Evolutionary conservation across 2,113 vertebrate species (phyloP).

Genomic region (Taurulus bubalis): DNA sequence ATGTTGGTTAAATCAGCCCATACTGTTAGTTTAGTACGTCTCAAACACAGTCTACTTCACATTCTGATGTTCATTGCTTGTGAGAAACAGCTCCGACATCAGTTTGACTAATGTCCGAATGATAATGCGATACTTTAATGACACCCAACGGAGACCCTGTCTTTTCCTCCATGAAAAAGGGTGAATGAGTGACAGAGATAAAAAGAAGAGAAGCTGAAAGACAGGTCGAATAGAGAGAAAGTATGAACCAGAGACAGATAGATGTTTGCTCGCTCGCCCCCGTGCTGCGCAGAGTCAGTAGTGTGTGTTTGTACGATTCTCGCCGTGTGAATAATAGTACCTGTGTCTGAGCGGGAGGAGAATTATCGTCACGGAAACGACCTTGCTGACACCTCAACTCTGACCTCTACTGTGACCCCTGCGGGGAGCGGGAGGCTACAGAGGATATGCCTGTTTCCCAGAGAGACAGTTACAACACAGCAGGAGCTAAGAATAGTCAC

Average conservation of each 20-base stretch:
- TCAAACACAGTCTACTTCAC: not conserved
- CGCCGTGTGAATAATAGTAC: conserved; percentile 59
- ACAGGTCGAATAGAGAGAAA: conserved; percentile 24
- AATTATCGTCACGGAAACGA: conserved; percentile 70
- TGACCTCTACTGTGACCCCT: conserved; percentile 57
- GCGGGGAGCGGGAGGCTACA: conserved; percentile 19
- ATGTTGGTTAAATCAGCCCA: not conserved
- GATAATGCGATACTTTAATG: conserved; percentile 36
- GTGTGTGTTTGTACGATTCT: conserved; percentile 53
- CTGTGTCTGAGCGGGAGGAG: conserved; percentile 54
- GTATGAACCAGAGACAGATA: conserved; percentile 32
- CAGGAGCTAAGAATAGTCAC: conserved; percentile 51
- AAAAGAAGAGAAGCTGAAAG: conserved; percentile 10
- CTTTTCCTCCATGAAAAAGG: not conserved
- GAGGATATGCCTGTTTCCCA: conserved; percentile 65
- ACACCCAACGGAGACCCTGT: conserved; percentile 18
- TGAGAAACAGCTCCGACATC: conserved; percentile 9
- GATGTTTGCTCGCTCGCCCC: conserved; percentile 23
- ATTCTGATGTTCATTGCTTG: conserved; percentile 9
- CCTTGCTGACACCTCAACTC: conserved; percentile 69
- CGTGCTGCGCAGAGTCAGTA: conserved; percentile 32
- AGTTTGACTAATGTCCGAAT: conserved; percentile 33
- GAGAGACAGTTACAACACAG: conserved; percentile 60
- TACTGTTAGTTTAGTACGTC: not conserved
- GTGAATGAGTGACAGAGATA: not conserved